Evolutionary conservation across 30 jellyfish, hydroid and myxozoan species (phyloP), one percentile per base, ranked within the genome.

Genomic region (Pseudorhiza aurosa): DNA sequence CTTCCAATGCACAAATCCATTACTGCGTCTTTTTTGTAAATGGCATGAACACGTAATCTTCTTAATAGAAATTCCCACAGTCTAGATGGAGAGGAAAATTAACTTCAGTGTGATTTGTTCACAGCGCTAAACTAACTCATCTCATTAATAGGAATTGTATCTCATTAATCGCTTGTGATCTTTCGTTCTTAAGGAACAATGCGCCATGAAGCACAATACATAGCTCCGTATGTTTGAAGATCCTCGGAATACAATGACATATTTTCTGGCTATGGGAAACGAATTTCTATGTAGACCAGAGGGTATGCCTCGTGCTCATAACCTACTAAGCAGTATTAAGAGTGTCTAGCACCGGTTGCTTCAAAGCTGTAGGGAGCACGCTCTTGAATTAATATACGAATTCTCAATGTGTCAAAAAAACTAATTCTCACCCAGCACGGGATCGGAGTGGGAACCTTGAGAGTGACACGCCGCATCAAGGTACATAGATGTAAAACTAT

Each of bases 11-110:
- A n/a, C n/a, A n/a, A n/a, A n/a, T n/a, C n/a, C n/a, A n/a, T n/a
- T n/a, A n/a, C n/a, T n/a, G n/a, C 50, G 36, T 31, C 36, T 37
- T 58, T 11, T 33, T 64, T 64, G 36, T 19, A 42, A 64, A 33
- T 18, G 57, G 50, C 59, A 64, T 35, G 77, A 50, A 70, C 14
- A 70, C 56, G 24, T 70, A 70, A 70, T 70, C 83, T 37, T 29
- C 83, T 70, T 70, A 50, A 42, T 57, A 70, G 83, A 70, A 70
- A 44, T 70, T 70, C 83, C 83, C 83, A 70, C 83, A 70, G 83
- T 39, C 83, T 19, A 70, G 83, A 45, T 70, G 46, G 49, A 19
- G 35, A 29, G 83, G 28, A 53, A 32, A 43, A 70, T 70, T 46
- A 70, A 70, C 49, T 70, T 70, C 50, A 29, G 68, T 39, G 55